A percentile compares a stretch with the other conserved stretches of the same genome.
These are phyloP conservation scores for Leistus spinibarbis DNA, from an alignment of 2,888 invertebrate genomes.

Conservation along the genomic window DNA sequence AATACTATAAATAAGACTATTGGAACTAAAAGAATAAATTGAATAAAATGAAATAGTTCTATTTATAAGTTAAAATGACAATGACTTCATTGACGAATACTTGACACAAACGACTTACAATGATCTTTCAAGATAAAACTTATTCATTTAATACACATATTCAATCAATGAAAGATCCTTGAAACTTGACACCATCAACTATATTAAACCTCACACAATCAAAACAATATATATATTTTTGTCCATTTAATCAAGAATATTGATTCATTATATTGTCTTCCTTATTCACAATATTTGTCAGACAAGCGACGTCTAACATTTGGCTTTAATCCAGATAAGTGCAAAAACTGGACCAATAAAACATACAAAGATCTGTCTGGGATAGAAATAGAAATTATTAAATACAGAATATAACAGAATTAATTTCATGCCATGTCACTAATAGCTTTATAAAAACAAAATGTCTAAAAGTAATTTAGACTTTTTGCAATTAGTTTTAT, in stretches of 20 bases:
- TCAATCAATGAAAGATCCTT: background rate
- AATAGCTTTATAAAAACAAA: background rate
- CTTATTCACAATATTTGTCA: background rate
- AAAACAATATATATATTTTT: background rate
- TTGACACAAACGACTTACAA: background rate
- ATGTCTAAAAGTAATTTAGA: background rate
- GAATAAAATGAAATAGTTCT: background rate
- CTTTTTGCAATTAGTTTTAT: background rate
- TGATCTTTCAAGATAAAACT: background rate
- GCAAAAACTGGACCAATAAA: background rate
- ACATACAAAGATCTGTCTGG: background rate
- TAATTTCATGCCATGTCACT: background rate
- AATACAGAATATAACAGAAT: background rate
- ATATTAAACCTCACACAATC: background rate
- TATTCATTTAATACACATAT: background rate
- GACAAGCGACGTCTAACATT: background rate
- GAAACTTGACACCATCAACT: background rate
- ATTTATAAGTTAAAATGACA: background rate
- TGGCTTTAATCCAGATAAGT: background rate
- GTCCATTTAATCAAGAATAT: background rate
- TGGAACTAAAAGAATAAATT: background rate
- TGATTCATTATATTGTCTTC: background rate
- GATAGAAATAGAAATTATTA: background rate
- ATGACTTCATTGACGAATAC: background rate
- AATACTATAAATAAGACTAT: background rate